Evolutionary conservation across 2,113 vertebrate genomes (phyloP).

Genomic region (Podarcis raffonei): DNA sequence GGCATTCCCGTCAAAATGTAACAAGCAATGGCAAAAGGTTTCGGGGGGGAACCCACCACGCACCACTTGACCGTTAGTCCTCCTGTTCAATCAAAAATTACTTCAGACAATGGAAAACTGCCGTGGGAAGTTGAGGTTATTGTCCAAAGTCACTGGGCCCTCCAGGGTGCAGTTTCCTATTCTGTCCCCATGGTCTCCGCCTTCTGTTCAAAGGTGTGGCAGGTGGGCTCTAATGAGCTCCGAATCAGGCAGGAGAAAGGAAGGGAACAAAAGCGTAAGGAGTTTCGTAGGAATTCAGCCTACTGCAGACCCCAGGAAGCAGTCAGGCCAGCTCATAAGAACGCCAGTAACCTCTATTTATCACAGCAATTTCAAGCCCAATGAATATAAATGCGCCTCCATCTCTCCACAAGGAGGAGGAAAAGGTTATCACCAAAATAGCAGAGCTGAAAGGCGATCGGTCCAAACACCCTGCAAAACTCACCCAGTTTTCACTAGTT

Average conservation of each 20-base stretch:
- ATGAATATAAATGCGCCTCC: constrained; percentile 55
- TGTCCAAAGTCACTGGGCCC: neutral
- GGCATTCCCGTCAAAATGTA: neutral
- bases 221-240: neutral
- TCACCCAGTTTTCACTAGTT: neutral
- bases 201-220: neutral
- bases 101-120: neutral
- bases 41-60: neutral
- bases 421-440: constrained; percentile 34
- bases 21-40: neutral
- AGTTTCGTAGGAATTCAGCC: constrained; percentile 16
- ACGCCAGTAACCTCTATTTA: constrained; percentile 48
- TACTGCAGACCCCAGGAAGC: neutral
- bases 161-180: neutral
- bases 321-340: constrained; percentile 35
- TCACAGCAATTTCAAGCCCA: constrained; percentile 48
- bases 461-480: constrained; percentile 6
- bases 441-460: constrained; percentile 12
- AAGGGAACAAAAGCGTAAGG: neutral
- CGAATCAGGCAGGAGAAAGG: fast-evolving
- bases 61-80: neutral
- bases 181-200: neutral
- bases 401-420: neutral
- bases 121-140: neutral
- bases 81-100: neutral